These are phyloP conservation scores for Temnothorax ravouxi DNA, from an alignment of 2,888 invertebrate genomes.

Conservation along the genomic window DNA sequence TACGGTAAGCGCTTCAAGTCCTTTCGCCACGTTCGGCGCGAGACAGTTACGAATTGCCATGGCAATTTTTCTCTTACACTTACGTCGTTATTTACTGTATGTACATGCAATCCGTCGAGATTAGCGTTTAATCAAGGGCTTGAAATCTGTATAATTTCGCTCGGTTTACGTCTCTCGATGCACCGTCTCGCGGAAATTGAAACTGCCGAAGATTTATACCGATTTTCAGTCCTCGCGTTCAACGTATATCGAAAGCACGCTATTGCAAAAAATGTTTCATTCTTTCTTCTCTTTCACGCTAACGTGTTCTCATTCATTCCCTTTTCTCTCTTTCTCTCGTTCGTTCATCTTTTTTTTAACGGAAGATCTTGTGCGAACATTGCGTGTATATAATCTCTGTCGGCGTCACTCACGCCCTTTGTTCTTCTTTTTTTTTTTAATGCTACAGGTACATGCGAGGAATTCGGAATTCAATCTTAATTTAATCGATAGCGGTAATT, in stretches of 20 bases:
- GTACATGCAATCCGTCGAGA: neutral
- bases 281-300: conserved; percentile 22
- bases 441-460: conserved; percentile 75
- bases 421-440: conserved; percentile 40
- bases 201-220: neutral
- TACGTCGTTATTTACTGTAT: conserved; percentile 18
- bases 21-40: neutral
- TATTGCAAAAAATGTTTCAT: conserved; percentile 37
- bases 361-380: conserved; percentile 81
- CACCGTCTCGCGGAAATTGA: neutral
- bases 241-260: conserved; percentile 21
- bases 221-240: conserved; percentile 17
- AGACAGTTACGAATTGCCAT: conserved; percentile 16
- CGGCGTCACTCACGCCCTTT: conserved; percentile 65
- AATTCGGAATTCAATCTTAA: conserved; percentile 68
- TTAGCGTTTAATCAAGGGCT: conserved; percentile 27
- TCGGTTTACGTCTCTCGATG: conserved; percentile 9
- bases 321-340: conserved; percentile 17
- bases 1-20: conserved; percentile 3
- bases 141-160: conserved; percentile 3
- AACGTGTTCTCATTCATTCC: conserved; percentile 42
- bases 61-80: conserved; percentile 32
- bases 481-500: conserved; percentile 52
- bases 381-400: conserved; percentile 63
- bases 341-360: conserved; percentile 67